Conservation (phyloP, 2,888 invertebrate genomes). For the Spodoptera littoralis region DNA sequence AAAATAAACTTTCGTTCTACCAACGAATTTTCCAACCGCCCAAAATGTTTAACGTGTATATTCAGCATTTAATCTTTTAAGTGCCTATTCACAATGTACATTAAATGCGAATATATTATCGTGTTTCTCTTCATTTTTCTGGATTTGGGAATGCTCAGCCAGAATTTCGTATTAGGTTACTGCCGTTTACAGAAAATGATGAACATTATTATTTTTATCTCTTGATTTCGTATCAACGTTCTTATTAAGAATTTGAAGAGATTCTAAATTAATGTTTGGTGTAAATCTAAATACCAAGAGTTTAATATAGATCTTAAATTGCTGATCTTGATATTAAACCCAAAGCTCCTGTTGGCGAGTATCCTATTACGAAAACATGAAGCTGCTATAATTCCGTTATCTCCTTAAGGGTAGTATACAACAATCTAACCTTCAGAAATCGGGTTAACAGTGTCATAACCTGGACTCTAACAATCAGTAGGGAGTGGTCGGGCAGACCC, state of each 20-base stretch:
- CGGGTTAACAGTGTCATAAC: conserved; percentile 76
- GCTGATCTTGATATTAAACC: conserved; percentile 9
- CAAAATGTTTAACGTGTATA: conserved; percentile 23
- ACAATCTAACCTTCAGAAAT: conserved; percentile 65
- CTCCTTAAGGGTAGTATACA: conserved; percentile 45
- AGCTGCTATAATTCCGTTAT: conserved; percentile 36
- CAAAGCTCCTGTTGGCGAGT: conserved; percentile 5
- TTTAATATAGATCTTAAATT: neutral
- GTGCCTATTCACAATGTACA: conserved; percentile 38
- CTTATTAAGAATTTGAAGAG: too few species aligned
- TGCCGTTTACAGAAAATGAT: neutral
- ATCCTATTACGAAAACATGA: conserved; percentile 33
- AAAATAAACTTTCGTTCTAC: conserved; percentile 7
- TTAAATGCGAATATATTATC: conserved; percentile 41
- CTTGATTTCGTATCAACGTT: too few species aligned
- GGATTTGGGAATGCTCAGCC: conserved; percentile 1
- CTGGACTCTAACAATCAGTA: conserved; percentile 71
- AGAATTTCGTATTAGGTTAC: neutral
- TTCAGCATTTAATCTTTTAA: conserved; percentile 47
- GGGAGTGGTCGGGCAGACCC: conserved; percentile 66
- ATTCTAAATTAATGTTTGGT: too few species aligned
- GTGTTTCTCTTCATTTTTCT: conserved; percentile 31
- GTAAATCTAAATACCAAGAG: too few species aligned
- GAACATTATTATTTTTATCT: neutral
- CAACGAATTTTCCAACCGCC: neutral